Evolutionary conservation across 2,113 vertebrate species (phyloP).

Genomic region (Macaca mulatta): DNA sequence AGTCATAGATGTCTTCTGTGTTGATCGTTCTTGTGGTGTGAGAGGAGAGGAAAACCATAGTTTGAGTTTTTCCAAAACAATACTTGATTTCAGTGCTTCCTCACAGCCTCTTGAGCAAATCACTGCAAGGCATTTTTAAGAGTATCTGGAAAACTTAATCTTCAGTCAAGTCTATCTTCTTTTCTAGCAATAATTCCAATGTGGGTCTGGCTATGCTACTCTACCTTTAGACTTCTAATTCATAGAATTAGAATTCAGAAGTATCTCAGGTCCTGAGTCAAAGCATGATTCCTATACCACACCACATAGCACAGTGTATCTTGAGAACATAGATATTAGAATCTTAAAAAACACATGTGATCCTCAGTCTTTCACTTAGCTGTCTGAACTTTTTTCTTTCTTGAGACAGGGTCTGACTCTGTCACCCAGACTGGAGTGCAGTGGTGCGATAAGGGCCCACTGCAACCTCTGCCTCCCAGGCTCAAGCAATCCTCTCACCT

Average conservation of each 20-base stretch:
- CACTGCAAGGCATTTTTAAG: constrained; percentile 17
- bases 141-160: neutral
- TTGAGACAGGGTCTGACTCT: too few relatives aligned
- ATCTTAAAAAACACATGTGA: neutral
- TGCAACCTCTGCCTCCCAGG: too few relatives aligned
- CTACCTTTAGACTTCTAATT: constrained; percentile 18
- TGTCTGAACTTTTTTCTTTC: neutral
- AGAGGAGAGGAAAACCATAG: too few relatives aligned
- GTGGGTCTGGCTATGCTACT: neutral
- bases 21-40: too few relatives aligned
- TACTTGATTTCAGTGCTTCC: too few relatives aligned
- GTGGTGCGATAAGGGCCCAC: too few relatives aligned
- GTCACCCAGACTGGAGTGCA: too few relatives aligned
- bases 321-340: neutral
- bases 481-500: too few relatives aligned
- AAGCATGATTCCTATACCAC: neutral
- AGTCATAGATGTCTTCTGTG: too few relatives aligned
- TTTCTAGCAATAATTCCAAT: constrained; percentile 31
- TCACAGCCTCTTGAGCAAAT: neutral
- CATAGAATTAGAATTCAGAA: constrained; percentile 16
- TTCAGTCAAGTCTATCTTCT: constrained; percentile 42
- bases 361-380: neutral
- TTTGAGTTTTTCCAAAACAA: too few relatives aligned
- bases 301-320: neutral
- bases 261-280: neutral